phyloP scores from a whole-genome alignment of 2,113 vertebrate species.

The Carassius gibelio region DNA sequence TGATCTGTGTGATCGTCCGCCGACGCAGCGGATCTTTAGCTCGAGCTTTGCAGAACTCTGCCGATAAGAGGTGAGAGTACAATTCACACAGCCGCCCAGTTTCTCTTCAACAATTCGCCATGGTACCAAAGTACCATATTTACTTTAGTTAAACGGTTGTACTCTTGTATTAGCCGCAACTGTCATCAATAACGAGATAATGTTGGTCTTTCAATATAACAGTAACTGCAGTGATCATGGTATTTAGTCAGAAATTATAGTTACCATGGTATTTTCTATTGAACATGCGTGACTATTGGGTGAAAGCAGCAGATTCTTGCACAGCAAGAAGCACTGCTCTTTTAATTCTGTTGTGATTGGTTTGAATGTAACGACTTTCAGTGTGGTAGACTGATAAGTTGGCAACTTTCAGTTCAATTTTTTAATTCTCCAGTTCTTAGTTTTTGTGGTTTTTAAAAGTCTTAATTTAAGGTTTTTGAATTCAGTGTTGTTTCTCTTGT shows the following conservation, averaged over 20 bases:
- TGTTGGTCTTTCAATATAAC: neutral
- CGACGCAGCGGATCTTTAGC: slow-evolving; percentile 65
- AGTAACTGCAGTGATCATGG: neutral
- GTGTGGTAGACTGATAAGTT: neutral
- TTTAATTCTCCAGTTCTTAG: neutral
- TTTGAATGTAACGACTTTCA: neutral
- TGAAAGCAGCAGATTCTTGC: neutral
- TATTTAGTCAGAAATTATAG: neutral
- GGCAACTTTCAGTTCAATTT: neutral
- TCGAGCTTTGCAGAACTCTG: slow-evolving; percentile 59
- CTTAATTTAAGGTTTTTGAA: neutral
- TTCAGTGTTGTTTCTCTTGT: neutral
- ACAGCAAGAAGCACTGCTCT: neutral
- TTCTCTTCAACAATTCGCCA: neutral
- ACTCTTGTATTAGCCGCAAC: neutral
- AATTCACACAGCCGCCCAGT: slow-evolving; percentile 36
- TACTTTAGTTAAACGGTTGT: too few species aligned
- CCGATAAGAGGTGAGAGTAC: slow-evolving; percentile 69
- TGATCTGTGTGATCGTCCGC: slow-evolving; percentile 70
- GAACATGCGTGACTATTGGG: neutral
- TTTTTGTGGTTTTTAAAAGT: neutral
- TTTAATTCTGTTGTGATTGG: neutral
- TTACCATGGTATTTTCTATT: neutral
- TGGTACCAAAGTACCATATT: neutral
- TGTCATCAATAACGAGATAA: neutral